Evolutionary conservation across 1,140 invertebrate species (phyloP).

Genomic region (Galleria mellonella): DNA sequence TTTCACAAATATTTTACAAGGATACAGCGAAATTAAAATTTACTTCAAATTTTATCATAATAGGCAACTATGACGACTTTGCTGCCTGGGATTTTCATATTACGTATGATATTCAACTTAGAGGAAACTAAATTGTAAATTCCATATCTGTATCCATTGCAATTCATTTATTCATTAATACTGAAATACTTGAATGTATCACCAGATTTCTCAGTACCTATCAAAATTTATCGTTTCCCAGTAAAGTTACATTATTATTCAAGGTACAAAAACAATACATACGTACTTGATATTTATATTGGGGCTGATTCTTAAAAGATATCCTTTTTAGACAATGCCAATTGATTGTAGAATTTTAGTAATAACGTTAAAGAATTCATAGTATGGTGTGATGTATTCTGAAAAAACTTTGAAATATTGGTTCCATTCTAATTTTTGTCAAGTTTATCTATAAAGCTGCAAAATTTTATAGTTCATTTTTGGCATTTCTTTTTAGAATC

Average conservation of each 20-base stretch:
- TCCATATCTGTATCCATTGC: conserved; percentile 12
- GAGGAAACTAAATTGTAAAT: background rate
- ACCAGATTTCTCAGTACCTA: conserved; percentile 8
- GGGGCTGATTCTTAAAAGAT: too few relatives aligned
- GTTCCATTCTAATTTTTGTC: too few relatives aligned
- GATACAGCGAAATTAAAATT: background rate
- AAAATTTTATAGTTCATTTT: too few relatives aligned
- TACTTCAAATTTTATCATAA: background rate
- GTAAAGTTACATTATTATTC: conserved; percentile 26
- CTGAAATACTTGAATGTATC: conserved; percentile 16
- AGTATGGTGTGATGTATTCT: too few relatives aligned
- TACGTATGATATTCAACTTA: background rate
- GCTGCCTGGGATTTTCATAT: background rate
- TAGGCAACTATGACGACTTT: background rate
- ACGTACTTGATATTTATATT: too few relatives aligned
- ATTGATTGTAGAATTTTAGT: too few relatives aligned
- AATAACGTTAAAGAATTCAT: too few relatives aligned
- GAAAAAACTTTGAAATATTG: too few relatives aligned
- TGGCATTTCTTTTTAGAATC: too few relatives aligned
- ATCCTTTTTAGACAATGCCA: too few relatives aligned
- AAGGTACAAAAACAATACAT: conserved; percentile 9
- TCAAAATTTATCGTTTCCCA: conserved; percentile 15
- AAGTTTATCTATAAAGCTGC: too few relatives aligned
- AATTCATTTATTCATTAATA: conserved; percentile 40
- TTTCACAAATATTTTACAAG: conserved; percentile 7